Conservation (phyloP, 1,140 invertebrate genomes). For the Formica selysi region DNA sequence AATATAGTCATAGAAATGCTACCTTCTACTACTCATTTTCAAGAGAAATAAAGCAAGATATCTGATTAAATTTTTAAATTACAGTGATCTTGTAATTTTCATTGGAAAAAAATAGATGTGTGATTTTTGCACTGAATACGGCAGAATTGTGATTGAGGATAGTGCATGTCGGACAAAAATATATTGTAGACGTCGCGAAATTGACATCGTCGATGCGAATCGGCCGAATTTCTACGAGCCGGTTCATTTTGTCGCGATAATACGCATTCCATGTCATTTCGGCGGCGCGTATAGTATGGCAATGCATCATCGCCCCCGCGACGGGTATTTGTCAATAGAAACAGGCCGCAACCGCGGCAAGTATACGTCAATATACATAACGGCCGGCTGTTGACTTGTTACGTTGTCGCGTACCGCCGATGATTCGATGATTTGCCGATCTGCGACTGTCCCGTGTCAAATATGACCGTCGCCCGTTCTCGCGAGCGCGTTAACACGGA, state of each 20-base stretch:
- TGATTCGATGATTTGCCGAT: constrained; percentile 85
- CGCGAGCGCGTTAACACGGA: constrained; percentile 76
- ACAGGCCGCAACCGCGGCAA: constrained; percentile 81
- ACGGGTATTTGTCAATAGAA: constrained; percentile 85
- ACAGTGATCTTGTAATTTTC: background rate
- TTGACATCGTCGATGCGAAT: constrained; percentile 51
- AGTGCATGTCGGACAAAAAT: constrained; percentile 16
- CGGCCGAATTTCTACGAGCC: constrained; percentile 67
- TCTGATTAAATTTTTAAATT: background rate
- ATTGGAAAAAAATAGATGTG: background rate
- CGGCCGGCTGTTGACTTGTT: constrained; percentile 85
- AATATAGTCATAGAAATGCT: background rate
- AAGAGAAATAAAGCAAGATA: background rate
- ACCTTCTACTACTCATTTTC: background rate
- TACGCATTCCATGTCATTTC: constrained; percentile 74
- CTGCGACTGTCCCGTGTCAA: constrained; percentile 82
- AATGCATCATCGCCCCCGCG: constrained; percentile 79
- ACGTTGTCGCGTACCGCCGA: constrained; percentile 84
- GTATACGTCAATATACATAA: constrained; percentile 83
- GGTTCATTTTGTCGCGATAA: constrained; percentile 76
- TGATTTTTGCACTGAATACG: background rate
- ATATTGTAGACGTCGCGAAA: constrained; percentile 26
- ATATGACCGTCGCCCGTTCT: constrained; percentile 79
- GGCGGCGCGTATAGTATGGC: constrained; percentile 69
- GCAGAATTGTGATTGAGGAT: background rate